Evolutionary conservation across 2,797 vertebrate species (phyloP), one percentile per base, ranked within the genome.

Genomic region (Delichon dasypus): DNA sequence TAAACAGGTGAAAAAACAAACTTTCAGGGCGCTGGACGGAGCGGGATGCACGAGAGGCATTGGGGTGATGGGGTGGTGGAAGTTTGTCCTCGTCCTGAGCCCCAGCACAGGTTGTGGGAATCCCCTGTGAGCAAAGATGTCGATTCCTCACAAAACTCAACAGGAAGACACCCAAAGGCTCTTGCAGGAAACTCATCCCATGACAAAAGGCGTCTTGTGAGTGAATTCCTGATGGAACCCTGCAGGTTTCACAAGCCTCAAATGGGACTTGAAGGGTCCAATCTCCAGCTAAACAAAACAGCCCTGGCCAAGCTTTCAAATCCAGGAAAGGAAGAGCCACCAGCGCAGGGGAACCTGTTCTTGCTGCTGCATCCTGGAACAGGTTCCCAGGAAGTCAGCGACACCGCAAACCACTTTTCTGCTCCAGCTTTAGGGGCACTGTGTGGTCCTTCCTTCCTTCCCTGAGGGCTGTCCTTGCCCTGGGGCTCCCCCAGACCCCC

Each of bases 1-100:
- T 90, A 91, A 90, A 96, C 96, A 97, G 95, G 96, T 97, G 95
- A 96, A 97, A 96, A 95, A 94, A 93, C 93, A 96, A 95, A 83
- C 94, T 90, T 92, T 93, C 55, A 20, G 86, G 81, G 80, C 42
- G 23, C 80, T 83, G 54, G 62, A 7, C 68, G 73, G 75, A 85
- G 42, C 53, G 42, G 94, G 90, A 93, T 80, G 90, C 83, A 66
- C 1, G 2, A 42, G 36, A 44, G 6, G 18, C 17, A 1, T 2
- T 32, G n/a, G 8, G 73, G 51, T 18, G n/a, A 87, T 62, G 81
- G 50, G 45, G 75, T 42, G 26, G 44, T 12, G 40, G 11, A 70
- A 58, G 58, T 58, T 75, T 7, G n/a, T 53, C 58, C n/a, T 42
- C 3, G 0, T 26, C 48, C 44, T 50, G 54, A 95, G 47, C 34